Evolutionary conservation across 35 echinoderm and acorn worm genomes (phyloP), one percentile per base, ranked within the genome.

Genomic region (Strongylocentrotus purpuratus): DNA sequence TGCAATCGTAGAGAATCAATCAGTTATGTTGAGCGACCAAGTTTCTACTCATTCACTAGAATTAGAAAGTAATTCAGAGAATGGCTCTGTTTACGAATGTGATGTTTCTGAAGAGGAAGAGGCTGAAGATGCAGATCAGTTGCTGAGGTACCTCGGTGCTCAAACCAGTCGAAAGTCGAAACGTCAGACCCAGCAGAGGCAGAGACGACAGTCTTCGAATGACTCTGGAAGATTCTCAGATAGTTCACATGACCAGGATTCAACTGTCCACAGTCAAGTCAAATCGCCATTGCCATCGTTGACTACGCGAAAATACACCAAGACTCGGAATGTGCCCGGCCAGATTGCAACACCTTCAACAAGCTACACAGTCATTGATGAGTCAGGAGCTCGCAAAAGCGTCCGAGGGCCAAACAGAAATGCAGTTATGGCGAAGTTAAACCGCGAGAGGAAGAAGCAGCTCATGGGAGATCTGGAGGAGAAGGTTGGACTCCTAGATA

Each of bases 381-480:
- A 93, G n/a, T 32, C 32, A 13, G 91, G 91, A 0, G 22, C 31
- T 7, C 48, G 46, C 45, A 55, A 58, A 46, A 32, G 48, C 31
- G 0, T 50, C 14, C 33, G 28, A 91, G 96, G 95, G 11, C 92
- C 94, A 28, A 98, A 97, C 88, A 94, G 94, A 35, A 98, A 98
- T 94, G 97, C 97, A 9, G 85, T 98, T 31, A 98, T 96, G 94
- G 97, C 97, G 31, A 96, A 95, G 61, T 65, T 96, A 28, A 98
- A 98, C 65, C 92, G 97, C 22, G n/a, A 96, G 90, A 96, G 92
- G 52, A 98, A 98, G 87, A 98, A 98, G 61, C 95, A 98, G 35
- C 46, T 94, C 20, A 47, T 96, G 95, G 31, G 61, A 33, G 94
- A 91, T 48, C 58, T 98, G 45, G 97, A 98, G 50, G 35, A 33